Conservation (phyloP, 2,797 vertebrate genomes). For the Acrossocheilus wenchowensis region DNA sequence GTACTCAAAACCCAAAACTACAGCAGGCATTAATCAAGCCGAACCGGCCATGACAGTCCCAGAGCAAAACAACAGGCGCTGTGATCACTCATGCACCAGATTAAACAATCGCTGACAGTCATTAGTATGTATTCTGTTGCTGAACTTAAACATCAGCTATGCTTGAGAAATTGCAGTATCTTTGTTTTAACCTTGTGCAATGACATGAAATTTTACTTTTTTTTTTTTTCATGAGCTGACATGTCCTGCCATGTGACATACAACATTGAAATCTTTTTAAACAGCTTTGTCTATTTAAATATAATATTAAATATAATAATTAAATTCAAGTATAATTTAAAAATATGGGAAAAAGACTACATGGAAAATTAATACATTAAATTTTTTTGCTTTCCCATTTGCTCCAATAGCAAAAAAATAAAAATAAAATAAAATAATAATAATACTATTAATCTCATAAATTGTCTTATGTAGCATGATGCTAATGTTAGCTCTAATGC, state of each 20-base stretch:
- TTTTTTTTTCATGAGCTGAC: neutral
- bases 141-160: constrained; percentile 34
- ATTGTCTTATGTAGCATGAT: too few species aligned
- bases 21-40: constrained; percentile 61
- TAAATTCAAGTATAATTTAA: too few species aligned
- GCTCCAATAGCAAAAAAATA: too few species aligned
- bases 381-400: too few species aligned
- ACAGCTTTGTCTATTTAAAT: neutral
- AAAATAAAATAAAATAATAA: too few species aligned
- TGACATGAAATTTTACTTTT: neutral
- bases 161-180: neutral
- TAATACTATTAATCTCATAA: too few species aligned
- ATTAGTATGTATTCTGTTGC: constrained; percentile 47
- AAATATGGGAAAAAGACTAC: neutral
- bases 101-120: constrained; percentile 49
- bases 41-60: constrained; percentile 53
- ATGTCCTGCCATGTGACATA: neutral
- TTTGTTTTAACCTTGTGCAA: constrained; percentile 27
- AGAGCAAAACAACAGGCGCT: constrained; percentile 45
- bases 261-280: constrained; percentile 11
- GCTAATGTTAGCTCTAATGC: too few species aligned
- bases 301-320: neutral
- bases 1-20: constrained; percentile 55
- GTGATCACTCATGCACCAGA: constrained; percentile 48
- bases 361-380: neutral